Base-by-base conservation (phyloP, 2,888 invertebrate species). In the Ormyrus labotus region DNA sequence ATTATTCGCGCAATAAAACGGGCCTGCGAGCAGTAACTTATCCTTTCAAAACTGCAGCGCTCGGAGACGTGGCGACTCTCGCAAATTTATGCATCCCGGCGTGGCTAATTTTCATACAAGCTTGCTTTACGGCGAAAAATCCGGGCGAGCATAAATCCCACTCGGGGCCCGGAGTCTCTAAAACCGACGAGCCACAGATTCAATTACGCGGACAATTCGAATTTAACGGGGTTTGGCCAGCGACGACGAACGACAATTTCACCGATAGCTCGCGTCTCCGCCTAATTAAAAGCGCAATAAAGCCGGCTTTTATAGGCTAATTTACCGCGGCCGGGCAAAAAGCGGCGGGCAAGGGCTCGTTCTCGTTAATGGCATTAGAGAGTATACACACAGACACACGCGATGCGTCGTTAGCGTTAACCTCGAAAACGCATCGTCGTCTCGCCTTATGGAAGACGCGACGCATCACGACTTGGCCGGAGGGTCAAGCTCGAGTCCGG, bases 351-450 rank as follows among this genome's bases (percentile, higher is more conserved):
- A 58, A 60, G 60, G 70, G 58, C 60, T 60, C 50, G 13, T 63
- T 65, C 34, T 34, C 34, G 34, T 34, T 75, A 75, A 80, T 80
- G 71, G 51, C 57, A 70, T 77, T 73, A 75, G 80, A 80, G 74
- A 74, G 60, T n/a, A 3, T 10, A 34, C n/a, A 13, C 13, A 84
- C 77, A 55, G n/a, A n/a, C 9, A 47, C n/a, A 10, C 2, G n/a
- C 9, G 53, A 19, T 5, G 47, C 83, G 84, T 87, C 87, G 84
- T 87, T 85, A 85, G 82, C 84, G 86, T 85, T 86, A 86, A 87
- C 87, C 85, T 87, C 85, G 83, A 83, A 84, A 84, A 85, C 83
- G 84, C 84, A 83, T 47, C 61, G 11, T 65, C 48, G 34, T 50
- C 64, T 67, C 50, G 63, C 73, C 73, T 34, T 34, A 34, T 34